These are phyloP conservation scores for Guaruba guarouba DNA, from an alignment of 2,113 vertebrate species.

Conservation along the genomic window DNA sequence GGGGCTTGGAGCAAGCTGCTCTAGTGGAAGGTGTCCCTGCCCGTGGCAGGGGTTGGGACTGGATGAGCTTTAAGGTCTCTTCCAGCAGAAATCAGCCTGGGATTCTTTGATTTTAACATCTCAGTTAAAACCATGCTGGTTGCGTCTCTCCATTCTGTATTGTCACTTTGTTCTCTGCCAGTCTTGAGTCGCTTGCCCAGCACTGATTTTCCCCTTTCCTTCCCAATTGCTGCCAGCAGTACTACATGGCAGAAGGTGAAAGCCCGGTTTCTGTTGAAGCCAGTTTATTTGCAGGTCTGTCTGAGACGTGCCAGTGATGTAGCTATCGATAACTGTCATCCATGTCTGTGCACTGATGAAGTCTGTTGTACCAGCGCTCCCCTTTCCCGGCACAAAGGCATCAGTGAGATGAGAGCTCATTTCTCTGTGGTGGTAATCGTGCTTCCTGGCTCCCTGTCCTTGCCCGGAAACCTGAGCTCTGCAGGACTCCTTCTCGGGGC, in stretches of 20 bases:
- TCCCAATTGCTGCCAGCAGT: not conserved
- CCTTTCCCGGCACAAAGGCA: not conserved
- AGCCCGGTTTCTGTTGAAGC: not conserved
- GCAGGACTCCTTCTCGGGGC: not conserved
- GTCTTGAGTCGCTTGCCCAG: not conserved
- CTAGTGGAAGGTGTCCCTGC: not conserved
- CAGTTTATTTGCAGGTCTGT: not conserved
- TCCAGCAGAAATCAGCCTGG: not conserved
- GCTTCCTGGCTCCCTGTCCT: not conserved
- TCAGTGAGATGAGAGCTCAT: not conserved
- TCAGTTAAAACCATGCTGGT: not conserved
- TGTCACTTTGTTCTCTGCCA: not conserved
- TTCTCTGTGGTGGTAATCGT: not conserved
- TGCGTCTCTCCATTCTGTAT: accelerated
- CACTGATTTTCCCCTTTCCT: not conserved
- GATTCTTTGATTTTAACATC: not conserved
- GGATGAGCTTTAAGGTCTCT: not conserved
- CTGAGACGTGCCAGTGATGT: not conserved
- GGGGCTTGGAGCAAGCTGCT: no score
- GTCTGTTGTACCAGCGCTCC: not conserved
- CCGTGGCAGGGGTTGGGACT: accelerated
- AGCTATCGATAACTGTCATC: not conserved
- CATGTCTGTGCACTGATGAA: accelerated
- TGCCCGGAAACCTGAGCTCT: not conserved
- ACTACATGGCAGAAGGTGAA: not conserved